These are phyloP conservation scores for Chionis minor DNA, from an alignment of 2,113 vertebrate species.

Conservation along the genomic window DNA sequence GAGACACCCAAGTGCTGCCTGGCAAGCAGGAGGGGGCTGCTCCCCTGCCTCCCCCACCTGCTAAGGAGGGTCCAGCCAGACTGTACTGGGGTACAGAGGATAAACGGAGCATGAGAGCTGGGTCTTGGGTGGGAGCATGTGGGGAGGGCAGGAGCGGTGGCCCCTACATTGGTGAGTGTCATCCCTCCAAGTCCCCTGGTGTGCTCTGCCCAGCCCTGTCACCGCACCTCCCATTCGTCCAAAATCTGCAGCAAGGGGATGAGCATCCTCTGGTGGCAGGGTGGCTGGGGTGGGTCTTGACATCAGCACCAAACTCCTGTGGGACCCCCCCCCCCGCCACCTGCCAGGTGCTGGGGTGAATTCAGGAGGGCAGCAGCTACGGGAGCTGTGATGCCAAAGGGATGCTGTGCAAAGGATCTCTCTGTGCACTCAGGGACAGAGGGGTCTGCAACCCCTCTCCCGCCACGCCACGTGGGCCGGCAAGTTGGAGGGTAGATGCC, in stretches of 20 bases:
- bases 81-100: not conserved
- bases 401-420: not conserved
- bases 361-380: not conserved
- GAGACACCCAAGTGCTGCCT: not conserved
- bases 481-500: not conserved
- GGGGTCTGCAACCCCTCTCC: not conserved
- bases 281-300: too few relatives aligned
- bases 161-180: not conserved
- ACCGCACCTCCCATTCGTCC: not conserved
- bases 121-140: not conserved
- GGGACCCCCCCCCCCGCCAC: not conserved
- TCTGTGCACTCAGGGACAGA: not conserved
- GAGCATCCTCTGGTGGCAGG: not conserved
- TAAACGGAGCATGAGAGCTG: not conserved
- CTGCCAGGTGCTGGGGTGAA: not conserved
- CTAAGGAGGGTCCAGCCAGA: not conserved
- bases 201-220: not conserved
- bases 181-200: not conserved
- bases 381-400: not conserved
- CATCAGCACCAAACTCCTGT: not conserved
- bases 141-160: not conserved
- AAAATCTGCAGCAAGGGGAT: not conserved
- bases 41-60: not conserved
- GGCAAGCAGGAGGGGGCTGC: not conserved
- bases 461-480: not conserved